These are phyloP conservation scores for Lineus longissimus DNA, from an alignment of 1,140 invertebrate genomes.

Conservation along the genomic window DNA sequence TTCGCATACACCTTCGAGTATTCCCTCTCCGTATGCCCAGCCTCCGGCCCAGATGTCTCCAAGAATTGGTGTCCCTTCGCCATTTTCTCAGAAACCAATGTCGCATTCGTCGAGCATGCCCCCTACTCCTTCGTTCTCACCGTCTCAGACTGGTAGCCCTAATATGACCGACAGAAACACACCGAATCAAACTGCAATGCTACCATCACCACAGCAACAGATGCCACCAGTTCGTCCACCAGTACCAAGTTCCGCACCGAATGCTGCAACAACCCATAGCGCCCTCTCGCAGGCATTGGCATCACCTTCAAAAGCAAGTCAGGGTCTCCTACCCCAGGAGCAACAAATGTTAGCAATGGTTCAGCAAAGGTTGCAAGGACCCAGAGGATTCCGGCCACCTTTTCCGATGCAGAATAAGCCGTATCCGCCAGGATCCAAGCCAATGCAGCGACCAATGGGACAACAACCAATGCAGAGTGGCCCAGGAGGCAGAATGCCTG, in stretches of 20 bases:
- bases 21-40: background rate
- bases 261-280: background rate
- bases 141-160: background rate
- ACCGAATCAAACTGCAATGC: conserved; percentile 10
- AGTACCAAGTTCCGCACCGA: background rate
- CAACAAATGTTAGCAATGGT: too few species aligned
- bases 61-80: background rate
- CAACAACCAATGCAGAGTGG: background rate
- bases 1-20: background rate
- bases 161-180: background rate
- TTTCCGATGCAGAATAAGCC: background rate
- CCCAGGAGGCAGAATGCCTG: background rate
- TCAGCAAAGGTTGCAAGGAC: too few species aligned
- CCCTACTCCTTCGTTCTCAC: background rate
- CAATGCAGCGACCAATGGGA: background rate
- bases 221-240: conserved; percentile 15
- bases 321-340: too few species aligned
- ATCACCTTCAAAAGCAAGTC: background rate
- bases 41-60: background rate
- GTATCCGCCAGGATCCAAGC: background rate
- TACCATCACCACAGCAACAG: conserved; percentile 4
- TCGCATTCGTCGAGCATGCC: background rate
- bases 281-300: background rate
- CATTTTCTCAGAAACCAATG: background rate
- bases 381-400: background rate